Conservation (phyloP, 2,888 invertebrate genomes). For the Trichogramma dendrolimi region DNA sequence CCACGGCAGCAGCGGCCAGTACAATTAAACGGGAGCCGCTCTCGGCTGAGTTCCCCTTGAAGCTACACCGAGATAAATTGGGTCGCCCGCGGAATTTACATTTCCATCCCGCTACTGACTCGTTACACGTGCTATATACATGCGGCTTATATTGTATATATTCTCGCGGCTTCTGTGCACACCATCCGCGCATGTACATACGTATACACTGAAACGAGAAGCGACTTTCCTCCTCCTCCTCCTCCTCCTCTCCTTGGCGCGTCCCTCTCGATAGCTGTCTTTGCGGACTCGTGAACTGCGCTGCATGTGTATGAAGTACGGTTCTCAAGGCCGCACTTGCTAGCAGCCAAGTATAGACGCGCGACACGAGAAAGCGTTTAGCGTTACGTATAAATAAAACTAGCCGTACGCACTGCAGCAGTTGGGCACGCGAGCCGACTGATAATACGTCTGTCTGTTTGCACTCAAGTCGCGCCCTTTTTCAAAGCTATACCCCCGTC, state of each 20-base stretch:
- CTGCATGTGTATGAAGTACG: too few relatives aligned
- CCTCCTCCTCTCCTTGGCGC: background rate
- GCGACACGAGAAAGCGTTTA: too few relatives aligned
- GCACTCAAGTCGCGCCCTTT: too few relatives aligned
- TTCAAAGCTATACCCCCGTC: too few relatives aligned
- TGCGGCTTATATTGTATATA: conserved; percentile 24
- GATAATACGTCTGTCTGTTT: too few relatives aligned
- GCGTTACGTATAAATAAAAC: too few relatives aligned
- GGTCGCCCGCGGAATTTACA: conserved; percentile 44
- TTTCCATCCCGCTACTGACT: conserved; percentile 43
- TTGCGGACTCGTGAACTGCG: background rate
- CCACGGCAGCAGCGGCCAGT: conserved; percentile 27
- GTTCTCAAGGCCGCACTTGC: too few relatives aligned
- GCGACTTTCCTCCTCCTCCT: background rate
- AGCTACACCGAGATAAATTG: conserved; percentile 42
- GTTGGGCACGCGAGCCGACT: too few relatives aligned
- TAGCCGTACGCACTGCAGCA: too few relatives aligned
- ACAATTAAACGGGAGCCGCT: conserved; percentile 41
- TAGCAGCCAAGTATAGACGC: too few relatives aligned
- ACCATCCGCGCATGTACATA: conserved; percentile 4
- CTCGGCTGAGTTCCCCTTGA: conserved; percentile 24
- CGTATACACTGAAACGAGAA: background rate
- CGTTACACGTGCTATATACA: conserved; percentile 47
- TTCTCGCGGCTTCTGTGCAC: background rate
- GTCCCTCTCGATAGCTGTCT: conserved; percentile 4